A percentile compares a stretch with the other conserved stretches of the same genome.
phyloP scores from a whole-genome alignment of 2,888 invertebrate species.

The Rapana venosa region DNA sequence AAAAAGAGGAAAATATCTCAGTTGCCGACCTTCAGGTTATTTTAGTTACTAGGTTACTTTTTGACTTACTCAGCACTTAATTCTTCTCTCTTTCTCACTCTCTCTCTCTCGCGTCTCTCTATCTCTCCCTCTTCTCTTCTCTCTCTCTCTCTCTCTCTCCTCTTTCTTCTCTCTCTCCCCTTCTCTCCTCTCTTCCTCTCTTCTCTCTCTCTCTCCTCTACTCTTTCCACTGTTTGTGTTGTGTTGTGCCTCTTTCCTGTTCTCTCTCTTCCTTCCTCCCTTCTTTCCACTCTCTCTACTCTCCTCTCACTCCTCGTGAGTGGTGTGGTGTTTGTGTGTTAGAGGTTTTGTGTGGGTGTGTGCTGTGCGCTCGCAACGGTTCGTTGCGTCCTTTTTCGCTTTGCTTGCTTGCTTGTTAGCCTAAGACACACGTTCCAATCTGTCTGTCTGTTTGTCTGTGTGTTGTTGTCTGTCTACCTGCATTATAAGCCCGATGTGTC shows the following conservation, averaged over 20 bases:
- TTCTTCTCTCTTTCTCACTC: not conserved
- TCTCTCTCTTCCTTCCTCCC: constrained; percentile 14
- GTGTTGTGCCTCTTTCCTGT: not conserved
- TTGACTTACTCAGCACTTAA: too few species aligned
- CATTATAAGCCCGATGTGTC: too few species aligned
- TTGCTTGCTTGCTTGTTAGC: too few species aligned
- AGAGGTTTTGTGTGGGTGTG: constrained; percentile 8
- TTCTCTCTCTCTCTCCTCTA: not conserved
- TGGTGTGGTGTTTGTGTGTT: constrained; percentile 6
- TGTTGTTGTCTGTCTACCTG: too few species aligned
- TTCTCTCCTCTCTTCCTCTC: not conserved
- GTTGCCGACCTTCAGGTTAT: too few species aligned
- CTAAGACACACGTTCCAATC: too few species aligned
- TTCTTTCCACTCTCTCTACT: not conserved
- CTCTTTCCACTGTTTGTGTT: not conserved
- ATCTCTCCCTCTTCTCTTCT: too few species aligned
- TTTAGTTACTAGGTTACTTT: too few species aligned
- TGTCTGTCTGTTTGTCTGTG: too few species aligned
- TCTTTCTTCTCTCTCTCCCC: not conserved
- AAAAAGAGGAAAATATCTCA: too few species aligned
- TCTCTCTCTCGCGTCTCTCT: not conserved
- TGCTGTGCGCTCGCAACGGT: not conserved
- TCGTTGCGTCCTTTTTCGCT: too few species aligned
- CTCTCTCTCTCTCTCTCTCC: not conserved
- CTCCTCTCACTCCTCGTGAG: not conserved